Percentiles rank a stretch among this genome's conserved stretches.
phyloP scores from a whole-genome alignment of 2,113 vertebrate genomes.

The Oncorhynchus kisutch region DNA sequence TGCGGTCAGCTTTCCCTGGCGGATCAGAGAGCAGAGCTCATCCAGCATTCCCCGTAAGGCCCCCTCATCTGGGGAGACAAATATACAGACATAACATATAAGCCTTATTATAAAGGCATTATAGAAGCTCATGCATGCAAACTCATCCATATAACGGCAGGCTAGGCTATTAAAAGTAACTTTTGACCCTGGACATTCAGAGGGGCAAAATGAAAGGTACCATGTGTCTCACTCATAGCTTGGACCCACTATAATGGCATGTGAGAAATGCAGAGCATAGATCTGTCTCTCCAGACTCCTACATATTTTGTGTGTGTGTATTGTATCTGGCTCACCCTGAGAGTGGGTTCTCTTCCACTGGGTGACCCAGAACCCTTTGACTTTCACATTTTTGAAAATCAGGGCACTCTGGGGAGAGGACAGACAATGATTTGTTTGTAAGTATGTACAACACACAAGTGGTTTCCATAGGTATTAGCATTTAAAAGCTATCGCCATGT shows the following conservation, averaged over 20 bases:
- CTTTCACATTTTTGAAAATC: constrained; percentile 89
- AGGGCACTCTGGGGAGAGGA: constrained; percentile 81
- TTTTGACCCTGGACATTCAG: too few species aligned
- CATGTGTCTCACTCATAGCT: too few species aligned
- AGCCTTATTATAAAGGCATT: too few species aligned
- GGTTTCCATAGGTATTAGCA: not conserved
- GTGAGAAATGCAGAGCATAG: not conserved
- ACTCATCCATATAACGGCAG: too few species aligned
- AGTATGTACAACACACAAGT: not conserved
- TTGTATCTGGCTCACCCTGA: constrained; percentile 71
- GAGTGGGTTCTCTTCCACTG: constrained; percentile 85
- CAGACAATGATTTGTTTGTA: not conserved
- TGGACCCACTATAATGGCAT: not conserved
- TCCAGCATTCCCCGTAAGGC: constrained; percentile 77
- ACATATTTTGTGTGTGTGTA: not conserved
- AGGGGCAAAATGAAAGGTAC: too few species aligned
- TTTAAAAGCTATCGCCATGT: not conserved
- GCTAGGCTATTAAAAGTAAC: too few species aligned
- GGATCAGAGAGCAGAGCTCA: constrained; percentile 79
- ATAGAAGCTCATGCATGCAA: too few species aligned
- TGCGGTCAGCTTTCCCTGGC: constrained; percentile 74
- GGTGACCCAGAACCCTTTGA: constrained; percentile 93
- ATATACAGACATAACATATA: too few species aligned
- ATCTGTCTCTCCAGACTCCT: too few species aligned
- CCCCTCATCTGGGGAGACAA: constrained; percentile 50